These are phyloP conservation scores for Mnemiopsis leidyi DNA, from an alignment of 37 sponge, comb jelly and placozoan genomes.

Conservation along the genomic window DNA sequence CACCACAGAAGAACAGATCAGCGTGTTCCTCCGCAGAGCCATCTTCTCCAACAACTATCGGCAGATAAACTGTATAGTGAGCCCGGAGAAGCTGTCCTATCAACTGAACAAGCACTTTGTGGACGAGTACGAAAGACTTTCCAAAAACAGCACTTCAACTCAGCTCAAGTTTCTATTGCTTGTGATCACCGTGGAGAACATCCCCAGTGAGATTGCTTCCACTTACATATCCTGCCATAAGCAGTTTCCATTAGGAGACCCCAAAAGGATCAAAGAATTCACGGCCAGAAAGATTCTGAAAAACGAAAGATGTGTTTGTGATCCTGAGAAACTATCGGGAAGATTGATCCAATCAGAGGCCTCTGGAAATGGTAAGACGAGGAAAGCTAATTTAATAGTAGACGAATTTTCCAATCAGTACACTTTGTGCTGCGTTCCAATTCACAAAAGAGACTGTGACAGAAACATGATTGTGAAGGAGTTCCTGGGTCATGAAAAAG, in stretches of 20 bases:
- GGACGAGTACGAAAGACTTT: background rate
- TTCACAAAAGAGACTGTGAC: constrained; percentile 6
- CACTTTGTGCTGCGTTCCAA: background rate
- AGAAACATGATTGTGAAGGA: background rate
- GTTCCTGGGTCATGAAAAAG: background rate
- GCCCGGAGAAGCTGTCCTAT: constrained; percentile 38
- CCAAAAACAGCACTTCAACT: background rate
- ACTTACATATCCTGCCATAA: background rate
- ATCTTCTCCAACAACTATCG: background rate
- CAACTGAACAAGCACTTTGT: constrained; percentile 38
- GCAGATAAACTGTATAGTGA: constrained; percentile 16
- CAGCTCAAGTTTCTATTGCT: constrained; percentile 3
- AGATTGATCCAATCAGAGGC: background rate
- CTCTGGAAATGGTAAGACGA: constrained; percentile 35
- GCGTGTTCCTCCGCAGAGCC: background rate
- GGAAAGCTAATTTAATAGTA: background rate
- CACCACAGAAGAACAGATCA: constrained; percentile 14
- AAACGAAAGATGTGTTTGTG: background rate
- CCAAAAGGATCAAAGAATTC: background rate
- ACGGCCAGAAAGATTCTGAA: background rate
- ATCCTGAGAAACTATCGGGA: background rate
- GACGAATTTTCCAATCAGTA: background rate
- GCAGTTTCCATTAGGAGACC: background rate
- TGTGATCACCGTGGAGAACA: background rate
- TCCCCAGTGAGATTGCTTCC: background rate